phyloP scores from a whole-genome alignment of 1,140 invertebrate species.

The Leptopilina boulardi region DNA sequence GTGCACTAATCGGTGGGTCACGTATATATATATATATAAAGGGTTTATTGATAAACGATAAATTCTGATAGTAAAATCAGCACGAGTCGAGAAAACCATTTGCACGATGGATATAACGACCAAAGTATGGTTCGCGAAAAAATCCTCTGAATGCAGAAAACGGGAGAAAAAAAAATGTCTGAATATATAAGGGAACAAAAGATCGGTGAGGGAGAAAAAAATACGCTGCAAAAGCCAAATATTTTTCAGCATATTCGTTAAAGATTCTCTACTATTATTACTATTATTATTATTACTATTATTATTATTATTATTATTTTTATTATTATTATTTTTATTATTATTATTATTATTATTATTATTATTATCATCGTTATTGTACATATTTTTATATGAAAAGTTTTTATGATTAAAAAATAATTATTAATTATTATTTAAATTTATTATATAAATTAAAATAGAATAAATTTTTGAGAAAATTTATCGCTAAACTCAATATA shows the following conservation, averaged over 20 bases:
- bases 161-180: conserved; percentile 8
- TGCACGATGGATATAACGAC: conserved; percentile 26
- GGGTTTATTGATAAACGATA: conserved; percentile 31
- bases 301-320: too few species aligned
- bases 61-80: conserved; percentile 25
- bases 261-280: neutral
- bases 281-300: conserved; percentile 6
- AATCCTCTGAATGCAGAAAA: conserved; percentile 27
- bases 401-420: too few species aligned
- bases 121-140: neutral
- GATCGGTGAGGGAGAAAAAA: neutral
- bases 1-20: conserved; percentile 10
- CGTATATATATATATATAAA: too few species aligned
- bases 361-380: too few species aligned
- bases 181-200: neutral
- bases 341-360: too few species aligned
- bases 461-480: too few species aligned
- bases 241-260: neutral
- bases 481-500: too few species aligned
- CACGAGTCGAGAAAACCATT: conserved; percentile 4
- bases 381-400: too few species aligned
- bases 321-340: too few species aligned
- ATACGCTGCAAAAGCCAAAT: neutral
- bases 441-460: too few species aligned
- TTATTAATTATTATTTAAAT: too few species aligned